These are phyloP conservation scores for Mormyrus proboscirostris DNA, from an alignment of 2,797 vertebrate species.

Conservation along the genomic window DNA sequence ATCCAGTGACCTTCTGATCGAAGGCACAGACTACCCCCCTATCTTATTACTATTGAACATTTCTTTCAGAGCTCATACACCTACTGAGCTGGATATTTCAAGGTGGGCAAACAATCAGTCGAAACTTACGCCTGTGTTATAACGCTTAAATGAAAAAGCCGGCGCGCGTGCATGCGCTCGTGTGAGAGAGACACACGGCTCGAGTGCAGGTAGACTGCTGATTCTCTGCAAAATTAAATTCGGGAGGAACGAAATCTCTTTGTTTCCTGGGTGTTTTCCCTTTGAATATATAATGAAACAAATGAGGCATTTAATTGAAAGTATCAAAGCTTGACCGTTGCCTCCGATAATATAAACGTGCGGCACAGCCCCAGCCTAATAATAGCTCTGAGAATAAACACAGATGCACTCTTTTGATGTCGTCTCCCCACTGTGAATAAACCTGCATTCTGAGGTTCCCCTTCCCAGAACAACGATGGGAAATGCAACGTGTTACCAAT, in stretches of 20 bases:
- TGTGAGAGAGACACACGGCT: neutral
- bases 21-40: neutral
- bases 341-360: neutral
- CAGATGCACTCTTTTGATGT: neutral
- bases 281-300: neutral
- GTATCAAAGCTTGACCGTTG: neutral
- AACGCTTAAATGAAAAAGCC: neutral
- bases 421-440: neutral
- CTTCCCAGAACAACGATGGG: neutral
- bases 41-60: neutral
- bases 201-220: neutral
- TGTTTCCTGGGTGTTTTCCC: neutral
- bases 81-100: neutral
- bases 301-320: neutral
- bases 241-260: neutral
- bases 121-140: neutral
- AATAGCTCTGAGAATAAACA: neutral
- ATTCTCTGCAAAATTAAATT: slow-evolving; percentile 13
- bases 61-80: neutral
- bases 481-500: slow-evolving; percentile 12
- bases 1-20: neutral
- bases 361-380: neutral
- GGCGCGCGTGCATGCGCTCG: neutral
- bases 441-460: neutral
- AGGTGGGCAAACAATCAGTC: neutral